Conservation (phyloP, 2,888 invertebrate species). For the Dynastes maya region DNA sequence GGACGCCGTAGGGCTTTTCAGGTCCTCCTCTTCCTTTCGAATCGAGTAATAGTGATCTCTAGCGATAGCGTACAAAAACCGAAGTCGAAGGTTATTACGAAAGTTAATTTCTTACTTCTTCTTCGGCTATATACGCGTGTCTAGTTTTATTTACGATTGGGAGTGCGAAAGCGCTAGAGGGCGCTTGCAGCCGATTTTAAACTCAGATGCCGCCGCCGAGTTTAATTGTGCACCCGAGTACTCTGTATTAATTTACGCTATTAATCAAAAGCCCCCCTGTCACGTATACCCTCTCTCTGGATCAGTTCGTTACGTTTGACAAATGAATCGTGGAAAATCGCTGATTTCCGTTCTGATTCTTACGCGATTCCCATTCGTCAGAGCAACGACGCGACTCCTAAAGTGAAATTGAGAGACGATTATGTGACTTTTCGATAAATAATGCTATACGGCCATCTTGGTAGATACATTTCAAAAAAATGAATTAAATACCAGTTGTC, state of each 20-base stretch:
- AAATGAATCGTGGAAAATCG: conserved; percentile 33
- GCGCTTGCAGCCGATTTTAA: conserved; percentile 23
- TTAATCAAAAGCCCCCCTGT: conserved; percentile 39
- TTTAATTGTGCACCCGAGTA: conserved; percentile 36
- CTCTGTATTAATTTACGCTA: conserved; percentile 43
- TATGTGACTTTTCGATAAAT: too few relatives aligned
- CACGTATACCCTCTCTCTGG: conserved; percentile 10
- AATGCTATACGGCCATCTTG: too few relatives aligned
- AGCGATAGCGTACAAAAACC: conserved; percentile 63
- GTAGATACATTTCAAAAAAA: too few relatives aligned
- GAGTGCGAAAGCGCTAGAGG: conserved; percentile 3
- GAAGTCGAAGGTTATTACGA: conserved; percentile 56
- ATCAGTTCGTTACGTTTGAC: conserved; percentile 21
- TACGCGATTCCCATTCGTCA: neutral
- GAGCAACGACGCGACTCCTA: neutral
- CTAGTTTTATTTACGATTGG: conserved; percentile 37
- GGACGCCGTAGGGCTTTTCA: conserved; percentile 41
- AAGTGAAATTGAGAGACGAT: too few relatives aligned
- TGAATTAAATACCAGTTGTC: too few relatives aligned
- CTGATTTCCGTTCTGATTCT: neutral
- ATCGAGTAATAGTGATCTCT: conserved; percentile 64
- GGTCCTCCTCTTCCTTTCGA: conserved; percentile 56
- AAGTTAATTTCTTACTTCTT: conserved; percentile 32
- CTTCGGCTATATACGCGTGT: conserved; percentile 17
- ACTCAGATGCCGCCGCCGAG: conserved; percentile 21